Evolutionary conservation across 2,888 invertebrate species (phyloP).

Genomic region (Platypus cylindrus): DNA sequence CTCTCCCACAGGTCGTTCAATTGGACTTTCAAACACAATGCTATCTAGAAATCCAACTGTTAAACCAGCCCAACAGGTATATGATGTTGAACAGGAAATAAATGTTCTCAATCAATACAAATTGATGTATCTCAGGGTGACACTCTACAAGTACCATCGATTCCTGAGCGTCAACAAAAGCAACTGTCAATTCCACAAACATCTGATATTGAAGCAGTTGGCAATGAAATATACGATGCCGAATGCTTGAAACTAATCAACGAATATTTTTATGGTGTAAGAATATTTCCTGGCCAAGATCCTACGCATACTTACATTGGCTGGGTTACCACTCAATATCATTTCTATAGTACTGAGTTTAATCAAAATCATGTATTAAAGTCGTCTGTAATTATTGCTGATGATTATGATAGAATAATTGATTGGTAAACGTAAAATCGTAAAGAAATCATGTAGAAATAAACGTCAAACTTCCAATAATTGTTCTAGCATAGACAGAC

Average conservation of each 20-base stretch:
- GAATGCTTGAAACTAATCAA: constrained; percentile 86
- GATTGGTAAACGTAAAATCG: constrained; percentile 48
- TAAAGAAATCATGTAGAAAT: not conserved
- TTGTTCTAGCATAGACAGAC: constrained; percentile 66
- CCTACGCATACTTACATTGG: constrained; percentile 92
- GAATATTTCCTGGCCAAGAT: constrained; percentile 90
- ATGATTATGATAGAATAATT: constrained; percentile 63
- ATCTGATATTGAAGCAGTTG: constrained; percentile 64
- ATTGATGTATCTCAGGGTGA: constrained; percentile 9
- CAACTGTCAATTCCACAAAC: constrained; percentile 61
- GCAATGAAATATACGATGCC: constrained; percentile 75
- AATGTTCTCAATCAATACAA: not conserved
- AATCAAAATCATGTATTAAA: constrained; percentile 77
- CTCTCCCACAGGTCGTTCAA: constrained; percentile 30
- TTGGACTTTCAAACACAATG: constrained; percentile 35
- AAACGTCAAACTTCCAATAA: constrained; percentile 2
- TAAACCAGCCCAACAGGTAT: constrained; percentile 33
- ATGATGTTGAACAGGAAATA: constrained; percentile 31
- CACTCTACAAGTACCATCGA: constrained; percentile 28
- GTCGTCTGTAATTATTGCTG: constrained; percentile 66
- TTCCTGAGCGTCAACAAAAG: constrained; percentile 56
- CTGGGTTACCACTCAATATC: constrained; percentile 98
- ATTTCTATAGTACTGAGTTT: constrained; percentile 80
- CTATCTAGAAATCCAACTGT: constrained; percentile 36
- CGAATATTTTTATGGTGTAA: constrained; percentile 87